Conservation (phyloP, 2,888 invertebrate genomes). For the Luperina nickerlii region DNA sequence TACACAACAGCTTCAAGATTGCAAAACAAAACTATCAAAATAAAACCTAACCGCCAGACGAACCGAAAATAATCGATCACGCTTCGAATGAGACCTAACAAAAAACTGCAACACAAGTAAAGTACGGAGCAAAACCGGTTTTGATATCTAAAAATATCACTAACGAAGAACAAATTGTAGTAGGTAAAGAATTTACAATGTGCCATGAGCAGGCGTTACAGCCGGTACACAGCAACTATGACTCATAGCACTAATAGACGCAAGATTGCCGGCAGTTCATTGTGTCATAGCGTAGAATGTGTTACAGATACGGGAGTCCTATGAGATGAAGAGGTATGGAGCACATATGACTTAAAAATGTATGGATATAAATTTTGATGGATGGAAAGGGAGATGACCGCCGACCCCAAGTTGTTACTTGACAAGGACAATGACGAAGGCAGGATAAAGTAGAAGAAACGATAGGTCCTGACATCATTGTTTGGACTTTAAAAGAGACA, state of each 20-base stretch:
- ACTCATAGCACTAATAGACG: conserved; percentile 45
- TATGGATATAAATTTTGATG: too few species aligned
- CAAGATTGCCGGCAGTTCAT: conserved; percentile 22
- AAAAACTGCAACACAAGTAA: conserved; percentile 31
- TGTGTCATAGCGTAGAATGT: conserved; percentile 12
- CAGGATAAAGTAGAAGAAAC: too few species aligned
- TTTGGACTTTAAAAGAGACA: too few species aligned
- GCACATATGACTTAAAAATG: too few species aligned
- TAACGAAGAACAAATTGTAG: neutral
- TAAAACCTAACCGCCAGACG: neutral
- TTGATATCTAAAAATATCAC: conserved; percentile 32
- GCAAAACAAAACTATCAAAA: neutral
- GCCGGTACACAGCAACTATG: conserved; percentile 35
- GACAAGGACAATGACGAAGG: too few species aligned
- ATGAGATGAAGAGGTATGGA: neutral
- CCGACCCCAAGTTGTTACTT: too few species aligned
- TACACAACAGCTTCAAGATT: neutral
- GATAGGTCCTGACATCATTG: too few species aligned
- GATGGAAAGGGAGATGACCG: too few species aligned
- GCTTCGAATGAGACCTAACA: neutral
- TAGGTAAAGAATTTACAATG: conserved; percentile 22
- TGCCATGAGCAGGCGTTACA: conserved; percentile 33
- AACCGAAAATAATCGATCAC: conserved; percentile 15
- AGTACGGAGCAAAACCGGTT: conserved; percentile 28
- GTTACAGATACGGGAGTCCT: neutral